Percentiles rank a stretch among this genome's conserved stretches.
These are phyloP conservation scores for Phataginus tetradactyla DNA, from an alignment of 2,797 vertebrate species.

Conservation along the genomic window DNA sequence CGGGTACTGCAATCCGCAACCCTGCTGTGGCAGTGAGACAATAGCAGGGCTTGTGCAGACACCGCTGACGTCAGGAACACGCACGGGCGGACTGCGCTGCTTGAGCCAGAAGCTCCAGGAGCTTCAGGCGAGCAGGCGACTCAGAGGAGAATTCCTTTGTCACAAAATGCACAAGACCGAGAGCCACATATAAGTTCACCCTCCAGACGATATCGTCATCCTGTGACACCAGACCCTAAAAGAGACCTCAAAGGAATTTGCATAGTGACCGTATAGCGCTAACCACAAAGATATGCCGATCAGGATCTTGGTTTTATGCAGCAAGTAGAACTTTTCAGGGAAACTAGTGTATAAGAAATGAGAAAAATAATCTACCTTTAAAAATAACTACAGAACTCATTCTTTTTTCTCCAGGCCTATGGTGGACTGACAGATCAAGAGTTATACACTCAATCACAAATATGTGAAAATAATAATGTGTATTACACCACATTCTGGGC, in stretches of 20 bases:
- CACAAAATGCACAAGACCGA: constrained; percentile 85
- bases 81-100: constrained; percentile 78
- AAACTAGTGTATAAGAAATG: constrained; percentile 44
- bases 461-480: background rate
- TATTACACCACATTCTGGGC: background rate
- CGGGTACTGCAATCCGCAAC: constrained; percentile 88
- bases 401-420: constrained; percentile 2
- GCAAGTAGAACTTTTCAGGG: constrained; percentile 13
- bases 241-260: constrained; percentile 65
- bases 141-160: constrained; percentile 89
- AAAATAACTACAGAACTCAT: constrained; percentile 33
- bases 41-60: constrained; percentile 92
- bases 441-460: constrained; percentile 15
- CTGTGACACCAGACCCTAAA: background rate
- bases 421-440: background rate
- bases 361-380: constrained; percentile 28
- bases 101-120: constrained; percentile 85
- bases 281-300: constrained; percentile 46
- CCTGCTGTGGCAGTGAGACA: constrained; percentile 91
- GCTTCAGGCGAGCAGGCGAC: constrained; percentile 83
- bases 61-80: constrained; percentile 91
- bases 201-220: constrained; percentile 9
- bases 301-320: constrained; percentile 48
- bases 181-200: constrained; percentile 68
- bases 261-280: constrained; percentile 57